A percentile compares a stretch with the other conserved stretches of the same genome.
These are phyloP conservation scores for Plecotus auritus DNA, from an alignment of 2,113 vertebrate genomes.

Conservation along the genomic window DNA sequence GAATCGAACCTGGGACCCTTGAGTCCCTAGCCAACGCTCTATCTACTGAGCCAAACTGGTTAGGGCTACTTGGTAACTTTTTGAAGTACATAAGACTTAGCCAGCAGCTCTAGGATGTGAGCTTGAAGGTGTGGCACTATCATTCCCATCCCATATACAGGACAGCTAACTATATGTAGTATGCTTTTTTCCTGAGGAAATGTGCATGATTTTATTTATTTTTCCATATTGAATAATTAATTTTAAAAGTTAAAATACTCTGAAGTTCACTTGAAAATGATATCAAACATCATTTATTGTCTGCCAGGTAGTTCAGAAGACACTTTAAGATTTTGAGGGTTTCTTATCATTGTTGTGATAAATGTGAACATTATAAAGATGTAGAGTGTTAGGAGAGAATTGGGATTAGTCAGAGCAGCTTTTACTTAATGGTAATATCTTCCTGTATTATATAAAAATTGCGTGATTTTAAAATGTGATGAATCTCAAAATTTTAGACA, in stretches of 20 bases:
- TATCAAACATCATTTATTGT: not conserved
- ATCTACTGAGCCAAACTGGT: too few relatives aligned
- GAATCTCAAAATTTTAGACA: constrained; percentile 4
- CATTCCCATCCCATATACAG: not conserved
- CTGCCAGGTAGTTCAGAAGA: not conserved
- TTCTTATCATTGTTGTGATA: not conserved
- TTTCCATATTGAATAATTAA: not conserved
- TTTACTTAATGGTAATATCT: not conserved
- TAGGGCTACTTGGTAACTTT: not conserved
- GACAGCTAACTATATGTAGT: not conserved
- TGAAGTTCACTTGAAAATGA: not conserved
- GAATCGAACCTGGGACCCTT: too few relatives aligned
- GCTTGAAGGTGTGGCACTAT: not conserved
- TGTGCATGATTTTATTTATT: not conserved
- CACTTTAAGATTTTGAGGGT: not conserved
- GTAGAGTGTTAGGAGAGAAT: not conserved
- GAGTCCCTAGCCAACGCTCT: too few relatives aligned
- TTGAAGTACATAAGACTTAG: not conserved
- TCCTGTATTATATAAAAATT: not conserved
- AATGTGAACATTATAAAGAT: not conserved
- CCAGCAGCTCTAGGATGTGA: not conserved
- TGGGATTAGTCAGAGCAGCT: not conserved
- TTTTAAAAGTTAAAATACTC: not conserved
- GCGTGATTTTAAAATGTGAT: not conserved
- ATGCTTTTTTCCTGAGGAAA: not conserved